Base-by-base conservation (phyloP, 1,140 invertebrate species). In the Drosophila pachea region DNA sequence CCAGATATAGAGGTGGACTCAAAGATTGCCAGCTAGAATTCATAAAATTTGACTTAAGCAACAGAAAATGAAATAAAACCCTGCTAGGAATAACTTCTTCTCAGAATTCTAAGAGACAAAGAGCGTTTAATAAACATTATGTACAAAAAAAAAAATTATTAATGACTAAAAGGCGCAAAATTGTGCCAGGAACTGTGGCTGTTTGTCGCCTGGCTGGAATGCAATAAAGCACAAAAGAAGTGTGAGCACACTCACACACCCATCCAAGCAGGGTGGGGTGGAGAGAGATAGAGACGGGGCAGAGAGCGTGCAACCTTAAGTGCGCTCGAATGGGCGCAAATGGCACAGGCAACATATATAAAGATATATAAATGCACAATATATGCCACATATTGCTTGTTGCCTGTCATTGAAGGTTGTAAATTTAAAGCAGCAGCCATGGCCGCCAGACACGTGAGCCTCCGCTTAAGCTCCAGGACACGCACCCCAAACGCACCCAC, bases 341-440 rank as follows among this genome's bases (percentile, higher is more conserved):
- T 38, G 61, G 2, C 8, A 55, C n/a, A 14, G 35, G 22, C 22
- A 35, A 43, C 36, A 12, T 2, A 31, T 7, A 32, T 55, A 7
- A 9, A 43, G 29, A 31, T 55, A 43, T 42, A 32, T 55, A 9
- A 12, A 43, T 32, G 53, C 53, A 55, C 53, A 55, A 42, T 47
- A 66, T 32, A 43, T 62, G 32, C 8, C 48, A 33, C 7, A 40
- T 38, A 64, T 53, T 64, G 35, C 55, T 22, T 29, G 42, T 7
- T 66, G 32, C 16, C 12, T 16, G 14, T 42, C 22, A 29, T 49
- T 48, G 22, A 49, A 55, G 49, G 43, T 53, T 54, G 69, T 63
- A 64, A 73, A 77, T 71, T 82, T 77, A 74, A 82, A 77, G 56
- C 55, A 35, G 16, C 14, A 35, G 31, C 33, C 56, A 71, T 67